Evolutionary conservation across 2,113 vertebrate genomes (phyloP).

Genomic region (Lycaon pictus): DNA sequence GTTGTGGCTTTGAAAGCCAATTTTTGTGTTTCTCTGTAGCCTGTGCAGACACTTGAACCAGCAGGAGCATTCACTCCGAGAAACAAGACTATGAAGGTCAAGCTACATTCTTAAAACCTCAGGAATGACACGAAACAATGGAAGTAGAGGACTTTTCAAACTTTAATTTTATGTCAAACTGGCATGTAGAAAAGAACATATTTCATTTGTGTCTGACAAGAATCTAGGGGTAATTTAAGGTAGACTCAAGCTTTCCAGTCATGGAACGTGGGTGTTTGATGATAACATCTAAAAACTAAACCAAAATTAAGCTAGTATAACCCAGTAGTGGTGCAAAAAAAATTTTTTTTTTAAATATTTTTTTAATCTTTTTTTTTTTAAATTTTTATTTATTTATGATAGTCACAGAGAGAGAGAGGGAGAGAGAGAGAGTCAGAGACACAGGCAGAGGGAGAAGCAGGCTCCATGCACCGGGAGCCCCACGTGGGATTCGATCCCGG

Average conservation of each 20-base stretch:
- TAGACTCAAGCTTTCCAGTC: neutral
- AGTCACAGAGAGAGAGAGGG: no score
- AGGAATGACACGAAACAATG: neutral
- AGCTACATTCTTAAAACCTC: neutral
- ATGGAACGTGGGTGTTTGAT: neutral
- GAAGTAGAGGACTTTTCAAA: neutral
- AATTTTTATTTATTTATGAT: no score
- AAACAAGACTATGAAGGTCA: neutral
- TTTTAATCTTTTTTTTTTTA: no score
- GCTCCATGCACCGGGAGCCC: no score
- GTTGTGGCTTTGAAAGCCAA: neutral
- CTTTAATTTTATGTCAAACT: neutral
- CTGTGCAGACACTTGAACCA: neutral
- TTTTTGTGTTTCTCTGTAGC: neutral
- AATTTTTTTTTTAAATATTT: no score
- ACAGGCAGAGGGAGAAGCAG: no score
- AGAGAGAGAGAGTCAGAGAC: no score
- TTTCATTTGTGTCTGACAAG: neutral
- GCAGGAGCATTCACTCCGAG: neutral
- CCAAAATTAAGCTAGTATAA: neutral
- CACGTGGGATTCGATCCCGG: no score
- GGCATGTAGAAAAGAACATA: neutral
- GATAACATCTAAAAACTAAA: neutral
- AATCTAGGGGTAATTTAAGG: neutral
- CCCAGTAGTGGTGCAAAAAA: neutral